A percentile compares a stretch with the other conserved stretches of the same genome.
These are phyloP conservation scores for Mesembrinibis cayennensis DNA, from an alignment of 2,113 vertebrate species.

Conservation along the genomic window DNA sequence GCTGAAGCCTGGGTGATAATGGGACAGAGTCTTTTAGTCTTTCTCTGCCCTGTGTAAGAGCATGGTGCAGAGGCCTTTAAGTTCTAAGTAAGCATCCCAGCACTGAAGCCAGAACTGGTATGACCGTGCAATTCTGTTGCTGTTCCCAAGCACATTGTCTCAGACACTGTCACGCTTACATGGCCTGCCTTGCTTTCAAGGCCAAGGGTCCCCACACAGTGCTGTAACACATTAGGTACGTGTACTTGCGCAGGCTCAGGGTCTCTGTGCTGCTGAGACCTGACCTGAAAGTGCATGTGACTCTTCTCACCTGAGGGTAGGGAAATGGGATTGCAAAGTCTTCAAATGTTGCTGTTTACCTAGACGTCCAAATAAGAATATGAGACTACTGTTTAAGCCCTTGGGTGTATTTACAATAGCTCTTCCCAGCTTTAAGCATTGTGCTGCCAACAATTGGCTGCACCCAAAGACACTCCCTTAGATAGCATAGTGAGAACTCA, in stretches of 20 bases:
- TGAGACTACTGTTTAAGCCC: constrained; percentile 41
- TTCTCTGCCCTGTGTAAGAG: background rate
- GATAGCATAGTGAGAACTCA: background rate
- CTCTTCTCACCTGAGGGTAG: constrained; percentile 15
- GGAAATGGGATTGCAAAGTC: constrained; percentile 36
- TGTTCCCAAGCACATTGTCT: background rate
- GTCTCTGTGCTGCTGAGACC: background rate
- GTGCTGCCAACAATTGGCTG: constrained; percentile 38
- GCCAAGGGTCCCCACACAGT: background rate
- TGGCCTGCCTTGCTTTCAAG: background rate
- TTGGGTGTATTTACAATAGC: constrained; percentile 48
- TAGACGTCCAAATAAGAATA: constrained; percentile 37
- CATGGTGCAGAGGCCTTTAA: background rate
- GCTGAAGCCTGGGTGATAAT: background rate
- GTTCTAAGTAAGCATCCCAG: background rate
- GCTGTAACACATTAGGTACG: background rate
- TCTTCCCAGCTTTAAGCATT: constrained; percentile 8
- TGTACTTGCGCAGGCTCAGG: background rate
- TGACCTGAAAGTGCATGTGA: background rate
- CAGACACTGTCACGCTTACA: background rate
- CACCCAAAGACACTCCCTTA: constrained; percentile 48
- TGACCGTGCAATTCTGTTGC: background rate
- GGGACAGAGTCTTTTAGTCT: background rate
- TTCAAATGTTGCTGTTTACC: constrained; percentile 47
- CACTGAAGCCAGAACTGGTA: background rate